Evolutionary conservation across 2,888 invertebrate genomes (phyloP), one percentile per base, ranked within the genome.

Genomic region (Theretra japonica): DNA sequence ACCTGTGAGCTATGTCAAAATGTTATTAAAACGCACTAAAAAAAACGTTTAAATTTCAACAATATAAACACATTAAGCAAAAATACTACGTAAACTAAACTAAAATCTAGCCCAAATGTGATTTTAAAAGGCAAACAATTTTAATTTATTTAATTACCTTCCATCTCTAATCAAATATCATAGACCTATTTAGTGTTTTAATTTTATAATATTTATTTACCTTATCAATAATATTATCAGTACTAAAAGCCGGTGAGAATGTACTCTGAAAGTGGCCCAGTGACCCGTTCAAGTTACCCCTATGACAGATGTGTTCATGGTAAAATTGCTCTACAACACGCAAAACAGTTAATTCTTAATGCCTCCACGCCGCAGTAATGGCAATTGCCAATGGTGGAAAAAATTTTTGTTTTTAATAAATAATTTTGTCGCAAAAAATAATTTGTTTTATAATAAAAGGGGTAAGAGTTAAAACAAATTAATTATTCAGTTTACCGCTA

Each of bases 221-320:
- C 62, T 62, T 62, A 62, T 62, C 79, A 79, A 81, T 41, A 11
- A 41, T 80, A 86, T 86, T 81, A 85, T 75, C 68, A 71, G 73
- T 15, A 65, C 73, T 75, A 79, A 76, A 76, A 80, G 74, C 77
- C 59, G 75, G 77, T 80, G 75, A 80, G 83, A 85, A 83, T 53
- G 82, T 80, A 80, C 81, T 83, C 80, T 75, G 74, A 71, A 74
- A 74, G 80, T 89, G 91, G 89, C 92, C 92, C 77, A 92, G 80
- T 92, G 86, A 91, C 91, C 91, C 79, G 76, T 78, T 77, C 79
- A 78, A 80, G 82, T 84, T 86, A 83, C 77, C 81, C 72, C 80
- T 86, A 87, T 91, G 91, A 92, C 90, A 90, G 90, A 92, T 91
- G 90, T 87, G 87, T 88, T 85, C 85, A 85, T 82, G 86, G 85